Base-by-base conservation (phyloP, 1,140 invertebrate species). In the Dolichoris vasculosae region DNA sequence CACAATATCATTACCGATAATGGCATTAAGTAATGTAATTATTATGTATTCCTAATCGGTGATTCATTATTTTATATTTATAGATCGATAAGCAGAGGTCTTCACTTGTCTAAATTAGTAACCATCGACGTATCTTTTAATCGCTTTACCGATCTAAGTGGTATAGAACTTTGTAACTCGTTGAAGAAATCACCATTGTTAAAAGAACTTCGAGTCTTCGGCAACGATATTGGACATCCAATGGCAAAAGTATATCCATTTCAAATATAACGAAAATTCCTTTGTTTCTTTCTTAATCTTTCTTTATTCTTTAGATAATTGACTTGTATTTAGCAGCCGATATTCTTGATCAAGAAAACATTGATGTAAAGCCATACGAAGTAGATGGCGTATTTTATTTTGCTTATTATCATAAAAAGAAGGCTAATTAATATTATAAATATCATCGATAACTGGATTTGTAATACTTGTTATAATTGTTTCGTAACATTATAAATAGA, bases 321-420 rank as follows among this genome's bases (percentile, higher is more conserved):
- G 84, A 94, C 80, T 91, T 94, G 88, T 94, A 95, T 93, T 73
- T 95, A 11, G n/a, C 87, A 13, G 94, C 94, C 51, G 91, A 92
- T 2, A 91, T 92, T 0, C 87, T 95, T 1, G 89, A 92, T 35
- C 94, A 95, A 89, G 91, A 94, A 32, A 91, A 93, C 9, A 91
- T 95, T 51, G 95, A 95, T 88, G 92, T 95, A 0, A 92, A 92
- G 89, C 87, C 95, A 9, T 95, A 95, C 86, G 90, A 90, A 83
- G 93, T 94, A 0, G 94, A 95, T 90, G 92, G 90, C 0, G 87
- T 91, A 30, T 89, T 93, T n/a, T 87, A 93, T 51, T 91, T 94
- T 7, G 94, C 94, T 3, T 93, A 93, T 87, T 94, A 95, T 86
- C 23, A 80, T 51, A 55, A 6, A 77, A 51, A 77, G 6, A 2